Evolutionary conservation across 2,113 vertebrate species (phyloP), one percentile per base, ranked within the genome.

Genomic region (Plecturocebus donacophilus): DNA sequence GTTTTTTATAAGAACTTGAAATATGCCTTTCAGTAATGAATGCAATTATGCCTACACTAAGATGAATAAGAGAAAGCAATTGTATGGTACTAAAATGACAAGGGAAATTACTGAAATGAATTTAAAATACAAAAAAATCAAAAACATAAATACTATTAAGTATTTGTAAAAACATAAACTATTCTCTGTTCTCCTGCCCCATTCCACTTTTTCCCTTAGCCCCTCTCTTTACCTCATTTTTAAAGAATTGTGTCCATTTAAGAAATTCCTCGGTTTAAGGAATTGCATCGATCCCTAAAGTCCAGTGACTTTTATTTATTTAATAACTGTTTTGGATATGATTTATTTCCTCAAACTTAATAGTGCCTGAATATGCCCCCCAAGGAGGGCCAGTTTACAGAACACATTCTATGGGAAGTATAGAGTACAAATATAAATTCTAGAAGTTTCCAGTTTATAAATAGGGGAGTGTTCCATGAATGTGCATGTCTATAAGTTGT

Each of bases 41-140:
- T 93, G 27, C 25, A 94, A 14, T 95, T 95, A 93, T 94, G 13
- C 85, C 47, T 47, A 91, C 40, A 77, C 64, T 47, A 70, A 49
- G 23, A 88, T 52, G 42, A 98, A 23, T 95, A 91, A 87, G 98
- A 97, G 84, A 95, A 97, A 96, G 77, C 85, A 96, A 97, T 70
- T 45, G 79, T 21, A 14, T 45, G 73, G 66, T 40, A 80, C 94
- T 91, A 11, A 80, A 93, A 19, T 66, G 96, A 77, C 47, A 94
- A 90, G 40, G 32, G 87, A 95, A 98, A 97, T 97, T 71, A 96
- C 68, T 54, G 47, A 89, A 90, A 95, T 77, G 95, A 96, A 49
- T 94, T 94, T 66, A 71, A 96, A 82, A 79, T 54, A 86, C 6
- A 45, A 90, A 94, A 64, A 93, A 80, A 30, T 79, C 30, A 95